Conservation (phyloP, 53 echinoderm and acorn worm species). For the Mesocentrotus franciscanus region DNA sequence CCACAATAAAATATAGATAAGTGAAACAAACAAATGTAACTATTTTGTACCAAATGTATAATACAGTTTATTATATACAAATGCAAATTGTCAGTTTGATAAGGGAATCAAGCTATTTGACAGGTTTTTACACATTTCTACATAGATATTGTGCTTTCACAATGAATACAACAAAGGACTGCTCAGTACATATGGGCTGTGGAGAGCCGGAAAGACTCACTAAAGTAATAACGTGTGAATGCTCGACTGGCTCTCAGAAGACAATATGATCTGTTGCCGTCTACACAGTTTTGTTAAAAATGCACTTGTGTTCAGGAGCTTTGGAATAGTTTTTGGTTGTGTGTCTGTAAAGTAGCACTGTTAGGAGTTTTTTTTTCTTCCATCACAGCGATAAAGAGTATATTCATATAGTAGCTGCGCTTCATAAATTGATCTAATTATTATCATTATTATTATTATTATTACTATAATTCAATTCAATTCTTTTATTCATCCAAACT, state of each 20-base stretch:
- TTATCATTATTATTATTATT: no score
- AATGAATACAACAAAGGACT: background rate
- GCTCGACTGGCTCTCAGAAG: background rate
- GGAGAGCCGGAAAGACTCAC: background rate
- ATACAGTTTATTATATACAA: conserved; percentile 23
- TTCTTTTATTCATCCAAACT: no score
- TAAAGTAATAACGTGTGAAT: background rate
- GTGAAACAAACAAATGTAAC: background rate
- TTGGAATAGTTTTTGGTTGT: no score
- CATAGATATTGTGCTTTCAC: background rate
- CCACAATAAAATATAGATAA: background rate
- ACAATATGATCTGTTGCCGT: background rate
- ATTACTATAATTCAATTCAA: no score
- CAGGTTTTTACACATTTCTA: background rate
- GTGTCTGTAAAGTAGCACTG: no score
- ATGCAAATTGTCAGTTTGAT: background rate
- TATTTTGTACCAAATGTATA: background rate
- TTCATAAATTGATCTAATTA: no score
- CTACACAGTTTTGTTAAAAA: no score
- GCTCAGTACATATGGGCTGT: background rate
- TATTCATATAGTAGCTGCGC: no score
- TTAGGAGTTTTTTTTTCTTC: no score
- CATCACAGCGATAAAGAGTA: no score
- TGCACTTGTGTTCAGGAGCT: no score
- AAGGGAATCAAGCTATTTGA: background rate